Conservation (phyloP, 2,888 invertebrate species). For the Melieria omissa region DNA sequence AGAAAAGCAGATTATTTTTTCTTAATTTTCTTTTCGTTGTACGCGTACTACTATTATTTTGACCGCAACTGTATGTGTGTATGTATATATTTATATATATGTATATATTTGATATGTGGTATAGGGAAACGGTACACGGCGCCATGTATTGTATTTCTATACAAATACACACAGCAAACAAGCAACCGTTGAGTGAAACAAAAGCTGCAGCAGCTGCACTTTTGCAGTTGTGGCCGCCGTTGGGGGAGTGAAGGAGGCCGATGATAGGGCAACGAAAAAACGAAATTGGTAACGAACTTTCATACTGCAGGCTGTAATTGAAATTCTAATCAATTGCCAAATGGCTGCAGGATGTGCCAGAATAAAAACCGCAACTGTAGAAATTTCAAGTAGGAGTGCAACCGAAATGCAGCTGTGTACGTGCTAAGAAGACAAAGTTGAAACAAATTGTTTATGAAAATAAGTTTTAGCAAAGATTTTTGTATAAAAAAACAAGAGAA, state of each 20-base stretch:
- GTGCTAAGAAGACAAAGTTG: too few species aligned
- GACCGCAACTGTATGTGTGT: too few species aligned
- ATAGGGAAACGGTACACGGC: slow-evolving; percentile 1
- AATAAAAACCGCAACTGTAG: neutral
- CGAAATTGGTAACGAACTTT: slow-evolving; percentile 20
- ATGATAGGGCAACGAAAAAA: neutral
- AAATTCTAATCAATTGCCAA: slow-evolving; percentile 42
- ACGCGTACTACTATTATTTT: too few species aligned
- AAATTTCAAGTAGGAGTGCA: too few species aligned
- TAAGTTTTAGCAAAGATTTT: too few species aligned
- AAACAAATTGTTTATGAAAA: too few species aligned
- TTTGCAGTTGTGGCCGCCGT: neutral
- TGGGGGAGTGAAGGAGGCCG: neutral
- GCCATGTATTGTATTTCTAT: slow-evolving; percentile 31
- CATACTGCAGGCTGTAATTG: slow-evolving; percentile 34
- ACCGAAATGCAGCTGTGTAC: too few species aligned
- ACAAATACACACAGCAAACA: slow-evolving; percentile 14
- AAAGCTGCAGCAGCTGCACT: neutral
- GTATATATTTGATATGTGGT: slow-evolving; percentile 23
- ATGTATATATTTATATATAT: slow-evolving; percentile 5
- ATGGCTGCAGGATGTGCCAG: slow-evolving; percentile 37
- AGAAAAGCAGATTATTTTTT: too few species aligned
- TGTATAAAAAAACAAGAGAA: too few species aligned
- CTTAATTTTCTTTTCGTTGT: too few species aligned
- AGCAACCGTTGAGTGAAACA: neutral